phyloP scores from a whole-genome alignment of 2,888 invertebrate genomes.

The Byasa hedistus region DNA sequence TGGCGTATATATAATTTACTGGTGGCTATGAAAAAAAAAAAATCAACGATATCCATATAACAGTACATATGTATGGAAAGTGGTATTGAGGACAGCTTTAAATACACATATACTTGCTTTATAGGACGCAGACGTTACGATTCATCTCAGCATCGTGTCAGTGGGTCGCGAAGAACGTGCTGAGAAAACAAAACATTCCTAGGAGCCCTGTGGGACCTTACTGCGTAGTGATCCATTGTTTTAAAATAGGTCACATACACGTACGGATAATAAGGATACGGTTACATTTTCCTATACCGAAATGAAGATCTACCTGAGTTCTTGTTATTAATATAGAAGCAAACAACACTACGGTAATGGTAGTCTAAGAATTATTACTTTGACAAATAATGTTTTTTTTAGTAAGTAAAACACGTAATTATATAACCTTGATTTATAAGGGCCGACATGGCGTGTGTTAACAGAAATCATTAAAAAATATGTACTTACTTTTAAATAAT shows the following conservation, averaged over 20 bases:
- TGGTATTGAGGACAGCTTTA: not conserved
- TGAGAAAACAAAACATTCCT: conserved; percentile 42
- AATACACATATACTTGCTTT: not conserved
- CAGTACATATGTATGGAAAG: not conserved
- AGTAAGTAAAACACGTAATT: too few relatives aligned
- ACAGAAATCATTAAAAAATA: too few relatives aligned
- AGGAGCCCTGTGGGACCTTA: conserved; percentile 7
- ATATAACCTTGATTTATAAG: too few relatives aligned
- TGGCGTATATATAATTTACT: not conserved
- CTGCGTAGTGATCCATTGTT: conserved; percentile 16
- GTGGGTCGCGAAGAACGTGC: conserved; percentile 55
- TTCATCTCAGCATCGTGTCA: conserved; percentile 42
- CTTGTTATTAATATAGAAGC: too few relatives aligned
- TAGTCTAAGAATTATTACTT: too few relatives aligned
- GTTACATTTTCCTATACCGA: conserved; percentile 3
- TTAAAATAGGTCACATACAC: conserved; percentile 32
- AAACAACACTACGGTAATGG: too few relatives aligned
- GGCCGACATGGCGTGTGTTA: too few relatives aligned
- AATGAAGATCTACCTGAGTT: not conserved
- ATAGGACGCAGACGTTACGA: not conserved
- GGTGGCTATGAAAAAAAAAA: too few relatives aligned
- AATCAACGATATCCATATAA: not conserved
- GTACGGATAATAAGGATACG: conserved; percentile 21
- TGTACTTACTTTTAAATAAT: too few relatives aligned
- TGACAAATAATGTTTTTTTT: too few relatives aligned